These are phyloP conservation scores for Eupeodes luniger DNA, from an alignment of 2,888 invertebrate genomes.

Conservation along the genomic window DNA sequence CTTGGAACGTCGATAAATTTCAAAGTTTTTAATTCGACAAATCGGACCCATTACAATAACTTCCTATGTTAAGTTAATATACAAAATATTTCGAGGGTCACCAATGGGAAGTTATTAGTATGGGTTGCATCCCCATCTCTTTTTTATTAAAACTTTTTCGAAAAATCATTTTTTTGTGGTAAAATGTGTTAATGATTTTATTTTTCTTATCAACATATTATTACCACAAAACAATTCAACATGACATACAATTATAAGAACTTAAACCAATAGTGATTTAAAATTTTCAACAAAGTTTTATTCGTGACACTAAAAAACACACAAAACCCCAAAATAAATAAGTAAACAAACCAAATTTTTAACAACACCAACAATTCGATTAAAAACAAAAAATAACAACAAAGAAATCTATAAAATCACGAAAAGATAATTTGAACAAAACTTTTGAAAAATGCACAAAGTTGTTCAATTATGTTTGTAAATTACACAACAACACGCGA, in stretches of 20 bases:
- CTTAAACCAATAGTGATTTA: slow-evolving; percentile 41
- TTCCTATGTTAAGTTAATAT: too few species aligned
- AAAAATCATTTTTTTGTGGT: too few species aligned
- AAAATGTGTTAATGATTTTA: too few species aligned
- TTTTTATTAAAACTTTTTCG: too few species aligned
- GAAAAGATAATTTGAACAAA: slow-evolving; percentile 58
- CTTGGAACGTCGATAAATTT: too few species aligned
- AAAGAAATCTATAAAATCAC: slow-evolving; percentile 43
- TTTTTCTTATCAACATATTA: neutral
- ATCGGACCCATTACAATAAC: too few species aligned
- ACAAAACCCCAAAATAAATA: slow-evolving; percentile 39
- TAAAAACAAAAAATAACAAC: slow-evolving; percentile 30
- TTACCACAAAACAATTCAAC: slow-evolving; percentile 25
- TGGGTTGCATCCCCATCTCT: too few species aligned
- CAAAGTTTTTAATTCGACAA: too few species aligned
- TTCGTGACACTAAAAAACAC: slow-evolving; percentile 55
- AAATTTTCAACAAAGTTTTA: slow-evolving; percentile 55
- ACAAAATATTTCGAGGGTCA: too few species aligned
- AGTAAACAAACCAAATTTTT: slow-evolving; percentile 39
- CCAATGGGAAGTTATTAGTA: too few species aligned
- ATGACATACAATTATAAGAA: neutral
- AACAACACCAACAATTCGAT: slow-evolving; percentile 40
- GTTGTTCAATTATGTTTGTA: slow-evolving; percentile 61
- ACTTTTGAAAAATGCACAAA: slow-evolving; percentile 64
- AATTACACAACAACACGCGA: slow-evolving; percentile 65